phyloP scores from a whole-genome alignment of 2,113 vertebrate species.

The Spheniscus mendiculus region DNA sequence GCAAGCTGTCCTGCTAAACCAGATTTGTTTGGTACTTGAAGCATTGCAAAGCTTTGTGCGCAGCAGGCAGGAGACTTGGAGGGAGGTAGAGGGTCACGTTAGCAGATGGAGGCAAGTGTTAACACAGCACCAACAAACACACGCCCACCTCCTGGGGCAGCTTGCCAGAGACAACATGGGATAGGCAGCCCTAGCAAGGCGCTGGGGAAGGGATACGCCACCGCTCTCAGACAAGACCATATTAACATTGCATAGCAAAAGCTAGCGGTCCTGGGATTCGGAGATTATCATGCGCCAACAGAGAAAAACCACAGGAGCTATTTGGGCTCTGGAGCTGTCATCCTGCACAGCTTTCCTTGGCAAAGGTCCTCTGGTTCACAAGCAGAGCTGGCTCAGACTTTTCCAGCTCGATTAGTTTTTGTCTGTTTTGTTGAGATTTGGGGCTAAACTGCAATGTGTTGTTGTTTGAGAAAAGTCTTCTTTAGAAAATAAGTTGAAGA shows the following conservation, averaged over 20 bases:
- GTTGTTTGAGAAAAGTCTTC: neutral
- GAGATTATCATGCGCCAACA: neutral
- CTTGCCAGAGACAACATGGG: fast-evolving
- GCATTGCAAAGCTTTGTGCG: neutral
- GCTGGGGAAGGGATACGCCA: neutral
- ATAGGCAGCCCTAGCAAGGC: neutral
- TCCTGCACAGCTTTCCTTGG: neutral
- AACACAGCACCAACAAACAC: neutral
- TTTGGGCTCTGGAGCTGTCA: neutral
- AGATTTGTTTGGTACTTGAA: neutral
- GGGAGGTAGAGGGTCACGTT: neutral
- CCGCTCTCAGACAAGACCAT: too few relatives aligned
- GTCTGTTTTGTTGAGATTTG: neutral
- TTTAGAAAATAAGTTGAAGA: neutral
- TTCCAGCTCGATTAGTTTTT: neutral
- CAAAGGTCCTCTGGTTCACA: neutral
- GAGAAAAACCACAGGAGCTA: fast-evolving
- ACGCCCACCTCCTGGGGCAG: fast-evolving
- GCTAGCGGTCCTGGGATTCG: fast-evolving
- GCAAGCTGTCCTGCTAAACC: neutral
- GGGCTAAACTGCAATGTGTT: neutral
- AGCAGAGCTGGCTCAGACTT: neutral
- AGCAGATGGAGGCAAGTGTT: neutral
- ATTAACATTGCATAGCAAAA: neutral
- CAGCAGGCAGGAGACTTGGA: neutral